Evolutionary conservation across 2,888 invertebrate species (phyloP).

Genomic region (Metalampra italica): DNA sequence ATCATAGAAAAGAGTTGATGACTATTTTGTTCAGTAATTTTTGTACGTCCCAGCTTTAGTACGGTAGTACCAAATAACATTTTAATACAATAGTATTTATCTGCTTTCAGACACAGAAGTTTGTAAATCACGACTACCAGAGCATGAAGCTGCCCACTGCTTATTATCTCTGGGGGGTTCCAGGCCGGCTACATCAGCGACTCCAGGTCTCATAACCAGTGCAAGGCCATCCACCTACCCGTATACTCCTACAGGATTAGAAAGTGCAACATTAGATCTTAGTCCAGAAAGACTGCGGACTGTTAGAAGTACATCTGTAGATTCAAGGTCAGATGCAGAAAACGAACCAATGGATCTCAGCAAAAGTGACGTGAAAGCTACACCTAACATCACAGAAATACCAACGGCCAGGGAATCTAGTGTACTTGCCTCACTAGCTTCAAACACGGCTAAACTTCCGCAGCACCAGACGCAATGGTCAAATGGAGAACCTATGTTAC

Average conservation of each 20-base stretch:
- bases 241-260: slow-evolving; percentile 69
- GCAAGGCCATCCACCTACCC: slow-evolving; percentile 84
- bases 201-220: slow-evolving; percentile 78
- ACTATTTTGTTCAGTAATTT: no score
- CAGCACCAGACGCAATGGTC: slow-evolving; percentile 76
- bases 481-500: slow-evolving; percentile 82
- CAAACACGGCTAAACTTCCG: slow-evolving; percentile 80
- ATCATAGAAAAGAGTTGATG: no score
- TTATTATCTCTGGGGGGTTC: slow-evolving; percentile 85
- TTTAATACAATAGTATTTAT: background rate
- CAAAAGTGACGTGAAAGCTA: slow-evolving; percentile 56
- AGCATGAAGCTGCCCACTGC: slow-evolving; percentile 92
- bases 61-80: no score
- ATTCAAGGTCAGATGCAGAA: slow-evolving; percentile 59
- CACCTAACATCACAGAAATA: slow-evolving; percentile 67
- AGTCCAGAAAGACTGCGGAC: slow-evolving; percentile 45
- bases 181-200: slow-evolving; percentile 68
- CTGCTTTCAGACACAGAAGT: slow-evolving; percentile 79
- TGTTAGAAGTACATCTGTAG: slow-evolving; percentile 38
- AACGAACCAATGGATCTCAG: slow-evolving; percentile 77
- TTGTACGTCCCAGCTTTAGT: no score
- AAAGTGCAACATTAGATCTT: slow-evolving; percentile 39
- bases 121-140: slow-evolving; percentile 84
- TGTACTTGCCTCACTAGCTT: slow-evolving; percentile 80
- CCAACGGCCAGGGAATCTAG: slow-evolving; percentile 81